Evolutionary conservation across 2,797 vertebrate genomes (phyloP), one percentile per base, ranked within the genome.

Genomic region (Ambastaia sidthimunki): DNA sequence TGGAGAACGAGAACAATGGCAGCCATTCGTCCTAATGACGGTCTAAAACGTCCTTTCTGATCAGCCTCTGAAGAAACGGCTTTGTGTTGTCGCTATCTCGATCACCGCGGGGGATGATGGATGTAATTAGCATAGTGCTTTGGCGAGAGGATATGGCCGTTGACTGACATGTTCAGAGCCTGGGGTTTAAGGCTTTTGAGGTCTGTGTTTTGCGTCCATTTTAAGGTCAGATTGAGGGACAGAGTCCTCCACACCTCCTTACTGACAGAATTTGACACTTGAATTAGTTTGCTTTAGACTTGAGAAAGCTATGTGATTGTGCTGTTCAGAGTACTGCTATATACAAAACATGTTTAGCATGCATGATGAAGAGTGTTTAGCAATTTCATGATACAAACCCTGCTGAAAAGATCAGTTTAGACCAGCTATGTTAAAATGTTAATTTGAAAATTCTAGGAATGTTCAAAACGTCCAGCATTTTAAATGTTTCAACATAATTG

Each of bases 101-200:
- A 86, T 89, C 77, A 85, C 63, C 10, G 50, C 79, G 78, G 55
- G 80, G 13, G 70, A 77, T n/a, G 82, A 88, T 76, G 81, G 88
- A 89, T 85, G 74, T 85, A 85, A 90, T 91, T 87, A 85, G 81
- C 85, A 84, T 86, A 84, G 80, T 89, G 87, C 89, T 90, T 85
- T 86, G 87, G 82, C 87, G 65, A 80, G 87, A 84, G 83, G 19
- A 21, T 3, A 41, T 84, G 84, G 82, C 83, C 83, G 89, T 48
- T 82, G 90, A 91, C 81, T 47, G 88, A 89, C 48, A 82, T 85
- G 76, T 88, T 91, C 87, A 81, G 85, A 86, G 85, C 84, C 78
- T 85, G 81, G 73, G 37, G 11, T 83, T 79, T 85, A 76, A 68
- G 12, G 75, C 85, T 89, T 88, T 81, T 54, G 68, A 82, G 81